These are phyloP conservation scores for Sinella curviseta DNA, from an alignment of 1,140 invertebrate species.

Conservation along the genomic window DNA sequence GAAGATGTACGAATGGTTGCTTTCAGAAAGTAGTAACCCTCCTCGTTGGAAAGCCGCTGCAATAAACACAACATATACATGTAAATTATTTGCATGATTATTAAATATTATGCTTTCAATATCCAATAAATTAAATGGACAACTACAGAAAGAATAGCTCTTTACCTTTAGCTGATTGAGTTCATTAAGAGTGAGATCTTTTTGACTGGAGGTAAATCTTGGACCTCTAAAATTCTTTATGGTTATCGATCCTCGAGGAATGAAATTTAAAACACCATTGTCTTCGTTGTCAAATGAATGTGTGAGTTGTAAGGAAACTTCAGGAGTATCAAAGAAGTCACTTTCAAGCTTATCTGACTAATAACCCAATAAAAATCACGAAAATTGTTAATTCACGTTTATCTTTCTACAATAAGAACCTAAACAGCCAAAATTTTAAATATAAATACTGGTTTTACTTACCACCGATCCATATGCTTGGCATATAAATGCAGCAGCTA, in stretches of 20 bases:
- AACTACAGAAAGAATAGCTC: background rate
- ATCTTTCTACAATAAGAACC: too few relatives aligned
- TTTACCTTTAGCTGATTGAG: constrained; percentile 38
- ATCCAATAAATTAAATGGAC: background rate
- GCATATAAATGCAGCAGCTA: background rate
- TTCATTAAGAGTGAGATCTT: constrained; percentile 38
- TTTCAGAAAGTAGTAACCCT: constrained; percentile 76
- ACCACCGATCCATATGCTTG: constrained; percentile 7
- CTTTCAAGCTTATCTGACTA: constrained; percentile 41
- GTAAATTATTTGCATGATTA: too few relatives aligned
- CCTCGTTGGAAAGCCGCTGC: constrained; percentile 65
- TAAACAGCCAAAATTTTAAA: too few relatives aligned
- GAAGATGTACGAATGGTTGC: constrained; percentile 67
- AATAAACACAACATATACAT: constrained; percentile 49
- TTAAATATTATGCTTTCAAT: too few relatives aligned
- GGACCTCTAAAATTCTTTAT: constrained; percentile 45
- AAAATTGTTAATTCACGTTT: too few relatives aligned
- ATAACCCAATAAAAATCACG: constrained; percentile 17
- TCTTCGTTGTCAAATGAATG: constrained; percentile 40
- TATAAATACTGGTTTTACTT: too few relatives aligned
- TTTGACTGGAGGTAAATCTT: constrained; percentile 41
- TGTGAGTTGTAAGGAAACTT: constrained; percentile 40
- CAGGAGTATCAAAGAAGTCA: constrained; percentile 45
- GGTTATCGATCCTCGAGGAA: constrained; percentile 36
- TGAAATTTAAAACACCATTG: constrained; percentile 7